A percentile compares a stretch with the other conserved stretches of the same genome.
Evolutionary conservation across 2,888 invertebrate species (phyloP).

Genomic region (Liopterus haemorrhoidalis): DNA sequence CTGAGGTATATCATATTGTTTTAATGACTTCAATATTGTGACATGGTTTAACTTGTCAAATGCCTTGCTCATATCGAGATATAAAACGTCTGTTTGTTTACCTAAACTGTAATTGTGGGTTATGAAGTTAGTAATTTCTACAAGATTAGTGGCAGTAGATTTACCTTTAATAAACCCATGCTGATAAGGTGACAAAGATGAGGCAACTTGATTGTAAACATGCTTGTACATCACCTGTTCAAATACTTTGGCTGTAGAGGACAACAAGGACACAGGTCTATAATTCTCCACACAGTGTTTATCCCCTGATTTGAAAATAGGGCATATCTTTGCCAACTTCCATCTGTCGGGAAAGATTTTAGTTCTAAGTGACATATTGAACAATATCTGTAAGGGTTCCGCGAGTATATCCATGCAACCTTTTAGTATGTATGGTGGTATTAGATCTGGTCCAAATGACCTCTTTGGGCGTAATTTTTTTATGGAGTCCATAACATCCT

Average conservation of each 20-base stretch:
- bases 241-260: conserved; percentile 26
- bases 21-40: too few species aligned
- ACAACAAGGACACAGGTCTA: conserved; percentile 25
- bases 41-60: too few species aligned
- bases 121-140: conserved; percentile 12
- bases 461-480: too few species aligned
- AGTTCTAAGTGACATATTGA: not conserved
- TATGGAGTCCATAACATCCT: too few species aligned
- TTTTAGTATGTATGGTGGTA: not conserved
- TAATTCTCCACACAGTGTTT: conserved; percentile 20
- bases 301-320: conserved; percentile 23
- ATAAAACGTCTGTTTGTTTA: conserved; percentile 20
- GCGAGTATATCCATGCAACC: conserved; percentile 1
- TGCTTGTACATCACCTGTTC: conserved; percentile 25
- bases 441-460: not conserved
- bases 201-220: conserved; percentile 14
- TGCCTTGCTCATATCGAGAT: conserved; percentile 22
- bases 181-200: conserved; percentile 9
- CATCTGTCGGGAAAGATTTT: not conserved
- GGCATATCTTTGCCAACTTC: conserved; percentile 8
- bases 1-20: too few species aligned
- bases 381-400: not conserved
- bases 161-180: conserved; percentile 23
- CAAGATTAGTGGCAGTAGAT: conserved; percentile 24
- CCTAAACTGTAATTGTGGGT: conserved; percentile 20